These are phyloP conservation scores for Amphiura filiformis DNA, from an alignment of 35 echinoderm and acorn worm species.

Conservation along the genomic window DNA sequence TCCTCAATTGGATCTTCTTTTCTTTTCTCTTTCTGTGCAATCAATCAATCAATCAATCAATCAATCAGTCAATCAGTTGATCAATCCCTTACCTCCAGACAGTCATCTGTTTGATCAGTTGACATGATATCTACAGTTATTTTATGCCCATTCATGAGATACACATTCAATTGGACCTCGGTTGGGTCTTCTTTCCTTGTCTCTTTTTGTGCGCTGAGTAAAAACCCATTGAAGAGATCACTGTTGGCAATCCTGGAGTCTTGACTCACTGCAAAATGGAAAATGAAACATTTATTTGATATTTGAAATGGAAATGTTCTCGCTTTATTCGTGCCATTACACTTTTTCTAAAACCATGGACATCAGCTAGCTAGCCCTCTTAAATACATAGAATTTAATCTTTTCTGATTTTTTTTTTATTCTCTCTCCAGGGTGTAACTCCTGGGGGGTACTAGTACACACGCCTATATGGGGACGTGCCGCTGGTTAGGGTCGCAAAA, in stretches of 20 bases:
- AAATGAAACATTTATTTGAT: neutral
- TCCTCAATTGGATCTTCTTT: slow-evolving; percentile 62
- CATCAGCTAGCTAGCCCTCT: no score
- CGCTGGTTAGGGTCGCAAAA: no score
- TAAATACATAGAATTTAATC: no score
- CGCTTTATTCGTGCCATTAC: no score
- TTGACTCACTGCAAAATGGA: slow-evolving; percentile 89
- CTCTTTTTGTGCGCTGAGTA: slow-evolving; percentile 89
- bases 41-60: no score
- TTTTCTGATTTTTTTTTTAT: no score
- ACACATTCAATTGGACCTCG: slow-evolving; percentile 71
- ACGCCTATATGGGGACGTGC: no score
- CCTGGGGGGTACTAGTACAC: no score
- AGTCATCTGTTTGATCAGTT: slow-evolving; percentile 94
- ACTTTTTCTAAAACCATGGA: no score
- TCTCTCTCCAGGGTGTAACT: no score
- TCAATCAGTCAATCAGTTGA: neutral
- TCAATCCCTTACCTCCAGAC: slow-evolving; percentile 67
- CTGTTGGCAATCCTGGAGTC: slow-evolving; percentile 84
- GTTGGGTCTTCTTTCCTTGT: slow-evolving; percentile 60
- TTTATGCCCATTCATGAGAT: slow-evolving; percentile 88
- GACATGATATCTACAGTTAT: slow-evolving; percentile 84
- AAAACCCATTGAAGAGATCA: slow-evolving; percentile 93
- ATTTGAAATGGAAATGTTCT: no score
- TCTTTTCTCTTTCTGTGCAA: slow-evolving; percentile 83